These are phyloP conservation scores for Notocelia uddmanniana DNA, from an alignment of 2,888 invertebrate species.

Conservation along the genomic window DNA sequence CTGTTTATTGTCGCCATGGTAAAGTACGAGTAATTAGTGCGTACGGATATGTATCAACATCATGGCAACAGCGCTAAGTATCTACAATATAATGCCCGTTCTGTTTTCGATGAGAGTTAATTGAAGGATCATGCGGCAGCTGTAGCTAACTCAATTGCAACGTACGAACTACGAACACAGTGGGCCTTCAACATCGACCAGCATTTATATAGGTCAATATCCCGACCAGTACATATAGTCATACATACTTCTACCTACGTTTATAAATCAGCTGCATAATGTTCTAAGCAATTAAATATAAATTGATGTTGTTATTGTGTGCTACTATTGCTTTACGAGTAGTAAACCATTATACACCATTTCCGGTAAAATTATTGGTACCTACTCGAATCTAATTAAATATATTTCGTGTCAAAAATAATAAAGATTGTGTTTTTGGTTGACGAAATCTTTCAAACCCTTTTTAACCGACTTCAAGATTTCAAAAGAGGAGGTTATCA, in stretches of 20 bases:
- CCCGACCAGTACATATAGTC: not conserved
- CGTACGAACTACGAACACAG: not conserved
- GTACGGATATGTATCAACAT: not conserved
- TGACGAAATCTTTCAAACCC: no score
- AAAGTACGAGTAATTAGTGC: not conserved
- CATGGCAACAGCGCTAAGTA: not conserved
- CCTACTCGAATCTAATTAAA: conserved; percentile 7
- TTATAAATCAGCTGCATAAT: conserved; percentile 18
- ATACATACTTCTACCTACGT: not conserved
- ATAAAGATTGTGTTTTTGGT: no score
- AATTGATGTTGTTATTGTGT: conserved; percentile 48
- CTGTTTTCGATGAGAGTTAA: conserved; percentile 9
- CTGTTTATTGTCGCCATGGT: not conserved
- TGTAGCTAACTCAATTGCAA: conserved; percentile 8
- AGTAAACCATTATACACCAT: conserved; percentile 46
- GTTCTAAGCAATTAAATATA: conserved; percentile 48
- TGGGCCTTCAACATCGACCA: conserved; percentile 3
- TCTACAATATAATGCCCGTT: conserved; percentile 3
- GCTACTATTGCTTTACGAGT: conserved; percentile 39
- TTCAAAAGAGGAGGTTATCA: no score
- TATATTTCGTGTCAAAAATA: conserved; percentile 33
- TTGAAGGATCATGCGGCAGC: conserved; percentile 15
- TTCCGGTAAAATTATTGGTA: conserved; percentile 57
- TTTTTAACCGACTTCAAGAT: no score
- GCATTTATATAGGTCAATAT: conserved; percentile 25